phyloP scores from a whole-genome alignment of 2,888 invertebrate species.

The Philhelius pedissequus region DNA sequence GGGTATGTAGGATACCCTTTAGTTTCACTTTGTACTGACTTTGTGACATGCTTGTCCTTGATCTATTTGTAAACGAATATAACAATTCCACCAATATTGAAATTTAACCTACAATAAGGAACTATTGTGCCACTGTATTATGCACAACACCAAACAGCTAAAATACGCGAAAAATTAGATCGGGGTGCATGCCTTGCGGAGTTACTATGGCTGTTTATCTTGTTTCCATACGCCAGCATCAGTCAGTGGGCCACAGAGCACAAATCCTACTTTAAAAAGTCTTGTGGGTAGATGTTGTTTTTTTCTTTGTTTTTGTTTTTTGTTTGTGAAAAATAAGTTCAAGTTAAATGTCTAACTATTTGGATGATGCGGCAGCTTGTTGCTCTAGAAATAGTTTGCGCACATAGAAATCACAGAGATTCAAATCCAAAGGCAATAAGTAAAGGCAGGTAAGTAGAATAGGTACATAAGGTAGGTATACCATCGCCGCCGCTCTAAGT shows the following conservation, averaged over 20 bases:
- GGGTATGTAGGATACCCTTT: too few relatives aligned
- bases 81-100: too few relatives aligned
- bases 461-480: background rate
- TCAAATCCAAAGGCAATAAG: background rate
- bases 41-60: too few relatives aligned
- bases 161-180: conserved; percentile 64
- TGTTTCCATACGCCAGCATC: conserved; percentile 31
- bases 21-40: too few relatives aligned
- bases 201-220: conserved; percentile 41
- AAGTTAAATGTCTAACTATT: conserved; percentile 31
- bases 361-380: background rate
- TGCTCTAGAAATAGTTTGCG: conserved; percentile 18
- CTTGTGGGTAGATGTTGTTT: conserved; percentile 1
- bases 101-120: too few relatives aligned
- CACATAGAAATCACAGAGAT: background rate
- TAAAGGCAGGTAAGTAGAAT: background rate
- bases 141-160: conserved; percentile 17
- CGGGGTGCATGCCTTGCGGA: conserved; percentile 48
- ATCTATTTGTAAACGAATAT: too few relatives aligned
- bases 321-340: conserved; percentile 11
- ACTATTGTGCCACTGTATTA: too few relatives aligned
- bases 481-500: background rate
- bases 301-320: background rate
- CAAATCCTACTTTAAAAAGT: background rate
- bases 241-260: conserved; percentile 35